These are phyloP conservation scores for Anas flavirostris DNA, from an alignment of 2,797 vertebrate species.

Conservation along the genomic window DNA sequence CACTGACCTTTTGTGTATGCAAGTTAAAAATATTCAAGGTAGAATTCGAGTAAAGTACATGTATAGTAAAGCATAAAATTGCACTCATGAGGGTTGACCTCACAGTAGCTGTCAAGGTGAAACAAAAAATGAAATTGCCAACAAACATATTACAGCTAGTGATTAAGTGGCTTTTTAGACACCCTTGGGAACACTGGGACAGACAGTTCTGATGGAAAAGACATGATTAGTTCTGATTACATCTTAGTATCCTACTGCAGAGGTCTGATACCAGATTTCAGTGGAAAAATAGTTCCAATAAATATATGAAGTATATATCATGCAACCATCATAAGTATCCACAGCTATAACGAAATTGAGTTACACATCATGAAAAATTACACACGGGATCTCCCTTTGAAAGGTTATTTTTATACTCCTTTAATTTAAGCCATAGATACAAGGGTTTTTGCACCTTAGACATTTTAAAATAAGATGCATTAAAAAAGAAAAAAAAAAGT, in stretches of 20 bases:
- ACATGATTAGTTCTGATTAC: slow-evolving; percentile 49
- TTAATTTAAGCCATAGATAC: background rate
- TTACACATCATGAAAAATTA: slow-evolving; percentile 41
- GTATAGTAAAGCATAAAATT: slow-evolving; percentile 53
- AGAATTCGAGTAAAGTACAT: slow-evolving; percentile 16
- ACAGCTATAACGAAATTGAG: background rate
- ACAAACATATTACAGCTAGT: slow-evolving; percentile 44
- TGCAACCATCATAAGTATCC: background rate
- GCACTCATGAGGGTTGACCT: slow-evolving; percentile 58
- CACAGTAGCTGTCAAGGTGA: slow-evolving; percentile 63
- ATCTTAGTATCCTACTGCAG: background rate
- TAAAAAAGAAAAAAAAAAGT: background rate
- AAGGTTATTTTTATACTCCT: background rate
- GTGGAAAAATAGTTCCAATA: background rate
- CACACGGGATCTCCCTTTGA: background rate
- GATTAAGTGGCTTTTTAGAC: slow-evolving; percentile 61
- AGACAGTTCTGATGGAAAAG: slow-evolving; percentile 35
- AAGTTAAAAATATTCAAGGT: slow-evolving; percentile 63
- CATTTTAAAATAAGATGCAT: background rate
- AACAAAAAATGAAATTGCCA: slow-evolving; percentile 63
- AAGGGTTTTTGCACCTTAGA: background rate
- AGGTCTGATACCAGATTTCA: slow-evolving; percentile 29
- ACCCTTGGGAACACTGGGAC: background rate
- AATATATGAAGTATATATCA: slow-evolving; percentile 6
- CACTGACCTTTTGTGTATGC: slow-evolving; percentile 54